These are phyloP conservation scores for Acrobasis suavella DNA, from an alignment of 2,888 invertebrate species.

Conservation along the genomic window DNA sequence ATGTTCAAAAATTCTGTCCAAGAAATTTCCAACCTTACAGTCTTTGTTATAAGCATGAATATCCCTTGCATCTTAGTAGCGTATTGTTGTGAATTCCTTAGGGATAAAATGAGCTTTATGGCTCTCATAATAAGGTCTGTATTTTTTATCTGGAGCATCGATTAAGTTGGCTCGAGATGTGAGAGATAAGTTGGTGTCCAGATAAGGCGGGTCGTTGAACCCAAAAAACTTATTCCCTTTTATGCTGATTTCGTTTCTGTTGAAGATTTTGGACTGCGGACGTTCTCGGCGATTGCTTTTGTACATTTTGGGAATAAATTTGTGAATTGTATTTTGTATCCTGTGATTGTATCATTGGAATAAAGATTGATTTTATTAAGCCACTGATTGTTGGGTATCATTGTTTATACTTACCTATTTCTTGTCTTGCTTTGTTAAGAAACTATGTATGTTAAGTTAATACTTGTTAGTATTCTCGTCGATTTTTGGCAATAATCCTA, in stretches of 20 bases:
- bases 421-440: background rate
- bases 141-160: slow-evolving; percentile 50
- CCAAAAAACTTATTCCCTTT: slow-evolving; percentile 47
- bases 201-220: slow-evolving; percentile 73
- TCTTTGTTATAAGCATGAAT: background rate
- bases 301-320: slow-evolving; percentile 12
- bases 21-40: background rate
- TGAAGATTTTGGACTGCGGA: slow-evolving; percentile 46
- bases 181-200: slow-evolving; percentile 66
- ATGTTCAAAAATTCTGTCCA: slow-evolving; percentile 28
- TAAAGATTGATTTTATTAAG: background rate
- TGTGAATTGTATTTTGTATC: background rate
- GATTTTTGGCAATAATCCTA: no score
- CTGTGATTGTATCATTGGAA: background rate
- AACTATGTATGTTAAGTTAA: no score
- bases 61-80: slow-evolving; percentile 24
- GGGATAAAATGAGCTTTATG: slow-evolving; percentile 47
- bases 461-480: no score
- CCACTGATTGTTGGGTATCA: no score
- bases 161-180: slow-evolving; percentile 58
- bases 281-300: slow-evolving; percentile 27
- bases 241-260: slow-evolving; percentile 54
- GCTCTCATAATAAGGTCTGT: slow-evolving; percentile 49
- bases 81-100: slow-evolving; percentile 25
- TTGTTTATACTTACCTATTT: background rate